Percentiles rank a stretch among this genome's conserved stretches.
Conservation (phyloP, 2,797 vertebrate genomes). For the Syngnathus rostellatus region DNA sequence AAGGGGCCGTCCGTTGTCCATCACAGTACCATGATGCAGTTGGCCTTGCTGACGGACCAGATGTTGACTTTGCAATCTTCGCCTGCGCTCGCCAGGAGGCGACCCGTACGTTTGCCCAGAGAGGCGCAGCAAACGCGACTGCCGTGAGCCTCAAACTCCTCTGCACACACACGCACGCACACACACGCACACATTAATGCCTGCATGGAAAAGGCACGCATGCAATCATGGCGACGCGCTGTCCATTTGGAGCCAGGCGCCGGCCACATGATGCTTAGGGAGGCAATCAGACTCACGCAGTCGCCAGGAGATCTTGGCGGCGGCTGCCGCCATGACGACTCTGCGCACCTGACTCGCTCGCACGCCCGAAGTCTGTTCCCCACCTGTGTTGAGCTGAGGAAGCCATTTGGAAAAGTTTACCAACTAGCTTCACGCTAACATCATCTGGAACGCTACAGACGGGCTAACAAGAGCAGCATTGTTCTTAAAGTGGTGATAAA, state of each 20-base stretch:
- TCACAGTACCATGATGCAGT: conserved; percentile 88
- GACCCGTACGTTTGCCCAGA: conserved; percentile 85
- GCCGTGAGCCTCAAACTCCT: conserved; percentile 87
- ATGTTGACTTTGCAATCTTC: conserved; percentile 92
- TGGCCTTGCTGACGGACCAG: conserved; percentile 91
- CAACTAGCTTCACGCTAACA: neutral
- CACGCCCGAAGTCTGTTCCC: neutral
- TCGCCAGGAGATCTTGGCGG: conserved; percentile 83
- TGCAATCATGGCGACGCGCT: too few relatives aligned
- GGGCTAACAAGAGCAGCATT: too few relatives aligned
- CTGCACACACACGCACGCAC: conserved; percentile 47
- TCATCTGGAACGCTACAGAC: too few relatives aligned
- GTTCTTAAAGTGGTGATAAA: too few relatives aligned
- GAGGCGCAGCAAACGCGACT: conserved; percentile 81
- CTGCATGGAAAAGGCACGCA: too few relatives aligned
- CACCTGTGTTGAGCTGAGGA: neutral
- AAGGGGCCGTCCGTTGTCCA: neutral
- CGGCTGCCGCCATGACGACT: conserved; percentile 73
- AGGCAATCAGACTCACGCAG: conserved; percentile 76
- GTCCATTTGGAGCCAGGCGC: too few relatives aligned
- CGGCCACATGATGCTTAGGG: too few relatives aligned
- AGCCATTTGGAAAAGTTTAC: neutral
- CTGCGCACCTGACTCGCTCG: neutral
- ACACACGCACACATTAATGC: too few relatives aligned
- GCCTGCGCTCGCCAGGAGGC: conserved; percentile 88